Conservation (phyloP, 1,140 invertebrate species). For the Lordiphosa collinella region DNA sequence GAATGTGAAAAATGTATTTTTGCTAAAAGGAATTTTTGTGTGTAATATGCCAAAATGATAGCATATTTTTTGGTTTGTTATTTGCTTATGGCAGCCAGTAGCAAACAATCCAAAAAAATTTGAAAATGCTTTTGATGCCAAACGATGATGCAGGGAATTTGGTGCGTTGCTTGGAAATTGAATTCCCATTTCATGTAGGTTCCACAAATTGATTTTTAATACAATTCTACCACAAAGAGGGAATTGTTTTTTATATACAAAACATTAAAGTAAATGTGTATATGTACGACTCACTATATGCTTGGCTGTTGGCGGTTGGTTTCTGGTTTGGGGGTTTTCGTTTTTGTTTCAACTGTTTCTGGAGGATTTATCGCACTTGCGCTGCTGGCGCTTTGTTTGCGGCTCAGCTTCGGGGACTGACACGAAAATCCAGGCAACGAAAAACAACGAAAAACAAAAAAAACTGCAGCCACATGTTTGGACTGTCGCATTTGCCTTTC, state of each 20-base stretch:
- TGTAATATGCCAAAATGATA: too few species aligned
- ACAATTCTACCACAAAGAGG: slow-evolving; percentile 32
- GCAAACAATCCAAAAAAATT: too few species aligned
- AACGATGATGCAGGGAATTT: slow-evolving; percentile 7
- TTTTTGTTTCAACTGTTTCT: slow-evolving; percentile 51
- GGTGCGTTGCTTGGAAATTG: slow-evolving; percentile 10
- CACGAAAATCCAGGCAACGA: slow-evolving; percentile 65
- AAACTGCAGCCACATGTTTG: slow-evolving; percentile 68
- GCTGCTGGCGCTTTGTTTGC: slow-evolving; percentile 66
- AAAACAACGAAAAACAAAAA: slow-evolving; percentile 12
- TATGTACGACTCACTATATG: slow-evolving; percentile 12
- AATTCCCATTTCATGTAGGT: slow-evolving; percentile 17
- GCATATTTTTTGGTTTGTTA: too few species aligned
- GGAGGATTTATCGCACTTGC: slow-evolving; percentile 72
- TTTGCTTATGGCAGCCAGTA: too few species aligned
- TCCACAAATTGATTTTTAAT: slow-evolving; percentile 43
- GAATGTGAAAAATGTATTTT: too few species aligned
- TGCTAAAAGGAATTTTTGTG: too few species aligned
- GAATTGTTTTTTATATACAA: slow-evolving; percentile 24
- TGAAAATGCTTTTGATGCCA: slow-evolving; percentile 21
- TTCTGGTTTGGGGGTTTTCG: slow-evolving; percentile 21
- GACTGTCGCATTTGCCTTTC: slow-evolving; percentile 22
- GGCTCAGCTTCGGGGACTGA: slow-evolving; percentile 51
- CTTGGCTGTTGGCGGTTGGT: slow-evolving; percentile 8
- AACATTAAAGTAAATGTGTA: slow-evolving; percentile 15